These are phyloP conservation scores for Diachasmimorpha longicaudata DNA, from an alignment of 1,140 invertebrate genomes.

Conservation along the genomic window DNA sequence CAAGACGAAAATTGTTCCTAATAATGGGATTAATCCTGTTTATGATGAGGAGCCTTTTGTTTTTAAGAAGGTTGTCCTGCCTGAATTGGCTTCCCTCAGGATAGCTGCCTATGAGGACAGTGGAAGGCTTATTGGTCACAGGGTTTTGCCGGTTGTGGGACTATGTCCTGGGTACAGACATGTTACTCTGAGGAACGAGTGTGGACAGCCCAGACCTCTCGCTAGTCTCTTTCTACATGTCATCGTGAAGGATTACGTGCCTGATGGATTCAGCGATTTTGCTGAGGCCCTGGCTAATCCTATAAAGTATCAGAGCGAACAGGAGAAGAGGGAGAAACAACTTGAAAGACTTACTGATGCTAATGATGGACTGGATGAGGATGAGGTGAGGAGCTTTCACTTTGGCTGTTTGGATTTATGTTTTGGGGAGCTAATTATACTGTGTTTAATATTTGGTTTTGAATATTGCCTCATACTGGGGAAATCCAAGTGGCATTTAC, in stretches of 20 bases:
- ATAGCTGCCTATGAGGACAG: constrained; percentile 97
- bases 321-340: constrained; percentile 91
- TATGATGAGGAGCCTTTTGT: constrained; percentile 98
- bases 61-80: constrained; percentile 98
- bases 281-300: constrained; percentile 97
- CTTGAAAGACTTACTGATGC: constrained; percentile 89
- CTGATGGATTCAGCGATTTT: constrained; percentile 90
- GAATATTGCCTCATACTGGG: not conserved
- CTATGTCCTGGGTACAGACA: constrained; percentile 94
- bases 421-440: constrained; percentile 28
- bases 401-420: not conserved
- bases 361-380: constrained; percentile 66
- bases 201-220: constrained; percentile 90
- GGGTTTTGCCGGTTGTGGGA: constrained; percentile 94
- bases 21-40: constrained; percentile 95
- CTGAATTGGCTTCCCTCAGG: constrained; percentile 93
- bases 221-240: constrained; percentile 92
- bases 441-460: not conserved
- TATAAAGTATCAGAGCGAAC: constrained; percentile 93
- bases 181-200: constrained; percentile 86
- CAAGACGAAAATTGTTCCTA: constrained; percentile 89
- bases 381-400: constrained; percentile 43
- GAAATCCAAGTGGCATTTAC: too few relatives aligned
- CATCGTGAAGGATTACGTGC: constrained; percentile 96
- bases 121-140: constrained; percentile 92